Percentiles rank a stretch among this genome's conserved stretches.
Evolutionary conservation across 2,888 invertebrate genomes (phyloP).

Genomic region (Macroteleia sp.): DNA sequence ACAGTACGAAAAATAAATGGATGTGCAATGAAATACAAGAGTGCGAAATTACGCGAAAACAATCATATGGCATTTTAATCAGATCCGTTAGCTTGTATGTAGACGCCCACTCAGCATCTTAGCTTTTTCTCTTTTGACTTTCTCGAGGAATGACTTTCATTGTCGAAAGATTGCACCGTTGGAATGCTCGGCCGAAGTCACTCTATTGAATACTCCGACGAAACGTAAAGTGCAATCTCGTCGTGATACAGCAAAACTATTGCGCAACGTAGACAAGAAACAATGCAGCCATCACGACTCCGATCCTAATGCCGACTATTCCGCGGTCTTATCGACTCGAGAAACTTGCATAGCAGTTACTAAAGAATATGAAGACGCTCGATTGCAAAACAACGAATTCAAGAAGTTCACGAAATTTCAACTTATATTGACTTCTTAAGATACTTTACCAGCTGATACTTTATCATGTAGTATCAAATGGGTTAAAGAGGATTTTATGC

Average conservation of each 20-base stretch:
- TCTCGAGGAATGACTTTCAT: slow-evolving; percentile 49
- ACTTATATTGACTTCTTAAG: slow-evolving; percentile 35
- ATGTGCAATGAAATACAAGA: no score
- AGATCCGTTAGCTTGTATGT: slow-evolving; percentile 26
- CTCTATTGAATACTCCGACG: slow-evolving; percentile 71
- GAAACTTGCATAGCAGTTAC: slow-evolving; percentile 55
- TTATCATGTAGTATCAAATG: no score
- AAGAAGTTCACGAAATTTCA: slow-evolving; percentile 34
- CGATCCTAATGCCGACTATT: slow-evolving; percentile 70
- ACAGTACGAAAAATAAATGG: no score
- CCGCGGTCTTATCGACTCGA: slow-evolving; percentile 71
- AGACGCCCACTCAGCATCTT: slow-evolving; percentile 36
- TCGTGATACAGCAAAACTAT: slow-evolving; percentile 72
- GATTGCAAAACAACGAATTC: slow-evolving; percentile 36
- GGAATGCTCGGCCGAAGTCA: slow-evolving; percentile 62
- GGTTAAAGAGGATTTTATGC: no score
- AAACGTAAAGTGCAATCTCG: slow-evolving; percentile 76
- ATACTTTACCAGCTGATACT: slow-evolving; percentile 19
- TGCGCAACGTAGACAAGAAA: slow-evolving; percentile 78
- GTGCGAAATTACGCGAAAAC: slow-evolving; percentile 38
- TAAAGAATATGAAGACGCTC: slow-evolving; percentile 47
- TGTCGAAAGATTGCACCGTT: slow-evolving; percentile 45
- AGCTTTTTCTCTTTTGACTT: slow-evolving; percentile 35
- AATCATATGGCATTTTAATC: slow-evolving; percentile 36
- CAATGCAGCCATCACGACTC: slow-evolving; percentile 76